Evolutionary conservation across 2,797 vertebrate species (phyloP), one percentile per base, ranked within the genome.

Genomic region (Rhinophrynus dorsalis): DNA sequence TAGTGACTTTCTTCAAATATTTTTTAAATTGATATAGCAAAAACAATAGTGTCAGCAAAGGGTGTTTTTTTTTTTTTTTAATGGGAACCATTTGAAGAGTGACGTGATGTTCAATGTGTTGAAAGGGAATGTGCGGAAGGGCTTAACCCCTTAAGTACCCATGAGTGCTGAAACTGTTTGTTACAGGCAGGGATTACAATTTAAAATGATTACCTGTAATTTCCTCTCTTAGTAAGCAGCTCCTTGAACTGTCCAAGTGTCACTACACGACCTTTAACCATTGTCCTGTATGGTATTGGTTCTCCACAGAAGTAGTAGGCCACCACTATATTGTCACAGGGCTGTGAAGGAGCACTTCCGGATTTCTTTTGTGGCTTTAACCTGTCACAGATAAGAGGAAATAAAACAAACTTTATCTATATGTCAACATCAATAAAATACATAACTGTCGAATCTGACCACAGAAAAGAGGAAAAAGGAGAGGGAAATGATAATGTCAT

Each of bases 221-320:
- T 96, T 83, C 97, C 97, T 87, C 96, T 99, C 94, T 98, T 99
- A 67, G 97, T 99, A 26, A 99, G 93, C 82, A 99, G 91, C 86
- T 98, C 96, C 86, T 98, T 99, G 83, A 99, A 99, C 85, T 98
- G 96, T 72, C 96, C 95, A 79, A 99, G 90, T 0, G 95, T 95
- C 75, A 99, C 93, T 0, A 96, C 87, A 0, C 93, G 93, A 13
- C 96, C 96, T 76, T 91, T 92, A 80, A 98, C 93, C 0, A 96
- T 92, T 1, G 97, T 98, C 75, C 94, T 90, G 89, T 99, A 99
- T 0, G 97, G 97, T 67, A 99, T 99, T 4, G 95, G 95, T 78
- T 99, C 97, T 29, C 96, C 96, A 0, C 97, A 99, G 92, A 99
- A 98, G 83, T 98, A 98, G 74, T 99, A 99, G 0, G 96, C 97